phyloP scores from a whole-genome alignment of 2,888 invertebrate species.

The Perizoma affinitatum region DNA sequence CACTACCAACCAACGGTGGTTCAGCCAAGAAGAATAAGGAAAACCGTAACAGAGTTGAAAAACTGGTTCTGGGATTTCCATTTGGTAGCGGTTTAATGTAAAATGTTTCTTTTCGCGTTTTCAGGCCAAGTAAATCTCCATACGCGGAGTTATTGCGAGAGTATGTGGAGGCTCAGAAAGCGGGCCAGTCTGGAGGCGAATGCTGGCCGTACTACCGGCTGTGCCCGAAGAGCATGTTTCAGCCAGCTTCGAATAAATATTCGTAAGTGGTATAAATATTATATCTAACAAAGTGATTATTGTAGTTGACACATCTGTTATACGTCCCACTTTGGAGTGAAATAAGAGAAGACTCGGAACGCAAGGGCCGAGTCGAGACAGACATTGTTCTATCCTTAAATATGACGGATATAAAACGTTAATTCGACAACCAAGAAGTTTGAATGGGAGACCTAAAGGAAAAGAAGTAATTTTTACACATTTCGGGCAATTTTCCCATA shows the following conservation, averaged over 20 bases:
- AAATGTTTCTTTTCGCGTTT: slow-evolving; percentile 19
- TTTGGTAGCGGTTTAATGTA: neutral
- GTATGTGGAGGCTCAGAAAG: slow-evolving; percentile 91
- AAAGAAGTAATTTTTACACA: too few species aligned
- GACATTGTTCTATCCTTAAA: too few species aligned
- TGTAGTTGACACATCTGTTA: too few species aligned
- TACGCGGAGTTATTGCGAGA: slow-evolving; percentile 89
- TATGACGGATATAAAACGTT: too few species aligned
- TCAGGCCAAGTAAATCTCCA: slow-evolving; percentile 92
- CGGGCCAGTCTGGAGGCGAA: slow-evolving; percentile 90
- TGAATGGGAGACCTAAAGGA: too few species aligned
- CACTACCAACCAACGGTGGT: neutral
- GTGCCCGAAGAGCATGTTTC: slow-evolving; percentile 92
- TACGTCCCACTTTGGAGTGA: too few species aligned
- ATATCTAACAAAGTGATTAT: too few species aligned
- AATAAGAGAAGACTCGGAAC: too few species aligned
- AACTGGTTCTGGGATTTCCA: neutral
- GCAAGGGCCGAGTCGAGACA: too few species aligned
- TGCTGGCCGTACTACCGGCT: slow-evolving; percentile 94
- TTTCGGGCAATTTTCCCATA: too few species aligned
- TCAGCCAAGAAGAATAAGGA: neutral
- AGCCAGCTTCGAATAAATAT: slow-evolving; percentile 78
- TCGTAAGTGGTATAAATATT: slow-evolving; percentile 71
- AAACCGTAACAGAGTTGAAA: neutral
- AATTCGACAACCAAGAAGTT: too few species aligned